These are phyloP conservation scores for Neoascia interrupta DNA, from an alignment of 2,888 invertebrate species.

Conservation along the genomic window DNA sequence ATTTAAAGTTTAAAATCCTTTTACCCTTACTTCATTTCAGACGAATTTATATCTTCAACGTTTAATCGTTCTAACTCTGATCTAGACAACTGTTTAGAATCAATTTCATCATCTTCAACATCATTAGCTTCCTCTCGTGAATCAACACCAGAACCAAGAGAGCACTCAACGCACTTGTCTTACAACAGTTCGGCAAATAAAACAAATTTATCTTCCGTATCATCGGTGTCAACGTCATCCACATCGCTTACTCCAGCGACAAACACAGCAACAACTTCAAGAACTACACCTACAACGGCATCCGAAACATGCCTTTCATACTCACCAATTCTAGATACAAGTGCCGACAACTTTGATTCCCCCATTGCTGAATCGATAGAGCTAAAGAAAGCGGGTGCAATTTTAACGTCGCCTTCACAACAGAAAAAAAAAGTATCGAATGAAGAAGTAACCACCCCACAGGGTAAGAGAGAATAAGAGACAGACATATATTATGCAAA, in stretches of 20 bases:
- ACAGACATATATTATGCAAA: slow-evolving; percentile 19
- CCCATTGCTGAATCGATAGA: slow-evolving; percentile 59
- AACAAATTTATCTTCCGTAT: slow-evolving; percentile 9
- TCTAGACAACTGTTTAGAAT: slow-evolving; percentile 73
- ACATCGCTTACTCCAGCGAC: slow-evolving; percentile 13
- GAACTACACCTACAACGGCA: slow-evolving; percentile 8
- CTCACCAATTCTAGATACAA: slow-evolving; percentile 61
- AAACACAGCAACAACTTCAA: slow-evolving; percentile 14
- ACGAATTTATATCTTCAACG: slow-evolving; percentile 53
- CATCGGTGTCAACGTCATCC: slow-evolving; percentile 15
- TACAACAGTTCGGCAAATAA: slow-evolving; percentile 30
- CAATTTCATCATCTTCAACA: slow-evolving; percentile 73
- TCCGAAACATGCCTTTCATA: slow-evolving; percentile 49
- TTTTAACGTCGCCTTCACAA: slow-evolving; percentile 9
- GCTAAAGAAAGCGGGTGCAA: slow-evolving; percentile 36
- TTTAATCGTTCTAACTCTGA: slow-evolving; percentile 70
- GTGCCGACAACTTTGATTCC: slow-evolving; percentile 64
- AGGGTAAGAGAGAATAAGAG: slow-evolving; percentile 63
- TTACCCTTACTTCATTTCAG: slow-evolving; percentile 24
- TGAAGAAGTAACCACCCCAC: slow-evolving; percentile 44
- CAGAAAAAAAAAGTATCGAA: slow-evolving; percentile 50
- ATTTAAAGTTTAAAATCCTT: too few relatives aligned
- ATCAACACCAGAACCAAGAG: slow-evolving; percentile 72
- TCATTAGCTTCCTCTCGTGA: slow-evolving; percentile 73
- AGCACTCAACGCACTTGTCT: slow-evolving; percentile 17